Conservation (phyloP, 2,888 invertebrate genomes). For the Sinohyriopsis cumingii region DNA sequence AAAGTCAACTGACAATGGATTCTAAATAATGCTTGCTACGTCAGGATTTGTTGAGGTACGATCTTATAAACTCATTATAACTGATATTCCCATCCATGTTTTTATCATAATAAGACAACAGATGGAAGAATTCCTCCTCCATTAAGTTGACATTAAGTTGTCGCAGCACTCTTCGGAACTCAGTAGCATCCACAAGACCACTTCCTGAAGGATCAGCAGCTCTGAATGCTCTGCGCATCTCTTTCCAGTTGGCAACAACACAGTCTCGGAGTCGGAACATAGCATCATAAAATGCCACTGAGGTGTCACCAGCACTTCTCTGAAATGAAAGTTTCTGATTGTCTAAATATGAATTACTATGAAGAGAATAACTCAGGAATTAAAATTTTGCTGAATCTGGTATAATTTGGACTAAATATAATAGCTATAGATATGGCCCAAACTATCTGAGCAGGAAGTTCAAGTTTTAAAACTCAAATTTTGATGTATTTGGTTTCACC, state of each 20-base stretch:
- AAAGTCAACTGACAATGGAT: too few relatives aligned
- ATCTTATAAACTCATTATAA: constrained; percentile 68
- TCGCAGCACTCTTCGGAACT: constrained; percentile 62
- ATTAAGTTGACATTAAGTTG: constrained; percentile 64
- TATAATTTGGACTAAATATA: too few relatives aligned
- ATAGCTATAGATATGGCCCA: too few relatives aligned
- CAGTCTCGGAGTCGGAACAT: constrained; percentile 55
- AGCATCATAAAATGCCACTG: constrained; percentile 45
- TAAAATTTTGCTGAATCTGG: too few relatives aligned
- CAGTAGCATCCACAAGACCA: constrained; percentile 53
- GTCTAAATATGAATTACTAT: too few relatives aligned
- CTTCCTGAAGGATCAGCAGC: constrained; percentile 45
- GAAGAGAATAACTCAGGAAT: too few relatives aligned
- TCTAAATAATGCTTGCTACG: too few relatives aligned
- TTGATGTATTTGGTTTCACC: too few relatives aligned
- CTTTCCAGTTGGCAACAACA: constrained; percentile 66
- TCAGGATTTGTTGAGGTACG: constrained; percentile 49
- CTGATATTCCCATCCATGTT: constrained; percentile 58
- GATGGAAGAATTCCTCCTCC: constrained; percentile 67
- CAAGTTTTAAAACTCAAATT: too few relatives aligned
- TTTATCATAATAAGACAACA: constrained; percentile 63
- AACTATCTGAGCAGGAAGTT: too few relatives aligned
- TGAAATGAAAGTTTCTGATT: constrained; percentile 18
- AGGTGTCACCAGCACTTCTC: constrained; percentile 44
- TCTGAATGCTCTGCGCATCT: constrained; percentile 65